Evolutionary conservation across 2,888 invertebrate species (phyloP), one percentile per base, ranked within the genome.

Genomic region (Camptogramma bilineatum): DNA sequence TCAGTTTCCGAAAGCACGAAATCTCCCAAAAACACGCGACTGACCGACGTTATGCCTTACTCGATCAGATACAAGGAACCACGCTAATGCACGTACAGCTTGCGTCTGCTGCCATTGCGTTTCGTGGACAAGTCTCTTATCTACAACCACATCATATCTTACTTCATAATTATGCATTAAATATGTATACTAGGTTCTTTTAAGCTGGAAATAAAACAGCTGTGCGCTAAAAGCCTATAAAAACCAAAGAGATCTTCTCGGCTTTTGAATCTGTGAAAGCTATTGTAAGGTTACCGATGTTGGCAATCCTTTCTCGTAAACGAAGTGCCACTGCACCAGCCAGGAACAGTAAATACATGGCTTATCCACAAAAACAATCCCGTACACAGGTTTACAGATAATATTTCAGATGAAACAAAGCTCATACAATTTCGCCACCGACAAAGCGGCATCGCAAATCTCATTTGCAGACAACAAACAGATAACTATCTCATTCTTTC

Each of bases 401-500:
- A 80, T 80, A 78, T 88, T 88, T 88, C 85, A 89, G 86, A 84
- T 84, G 84, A 84, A 90, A 90, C 88, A 90, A 90, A 90, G 88
- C 88, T 85, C 83, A 83, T 86, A 86, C 87, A 86, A 85, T 83
- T 85, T 84, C 84, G 82, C 85, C 77, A 84, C 91, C 90, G 90
- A 91, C 91, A 91, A 90, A 90, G 90, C 85, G 76, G 84, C 85
- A 87, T 91, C 91, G 91, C 91, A 90, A 91, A 91, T 91, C 92
- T 90, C 88, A 90, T 87, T 90, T 87, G 90, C 89, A 86, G 89
- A 89, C 90, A 86, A 88, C 85, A 84, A 84, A 82, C 86, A 87
- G 91, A 92, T 91, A 90, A 87, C 88, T 88, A 91, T 92, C 91
- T 91, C 85, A 87, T 88, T 91, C 90, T 91, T 91, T 89, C 91